A percentile compares a stretch with the other conserved stretches of the same genome.
phyloP scores from a whole-genome alignment of 2,888 invertebrate species.

The Oxycera nigricornis region DNA sequence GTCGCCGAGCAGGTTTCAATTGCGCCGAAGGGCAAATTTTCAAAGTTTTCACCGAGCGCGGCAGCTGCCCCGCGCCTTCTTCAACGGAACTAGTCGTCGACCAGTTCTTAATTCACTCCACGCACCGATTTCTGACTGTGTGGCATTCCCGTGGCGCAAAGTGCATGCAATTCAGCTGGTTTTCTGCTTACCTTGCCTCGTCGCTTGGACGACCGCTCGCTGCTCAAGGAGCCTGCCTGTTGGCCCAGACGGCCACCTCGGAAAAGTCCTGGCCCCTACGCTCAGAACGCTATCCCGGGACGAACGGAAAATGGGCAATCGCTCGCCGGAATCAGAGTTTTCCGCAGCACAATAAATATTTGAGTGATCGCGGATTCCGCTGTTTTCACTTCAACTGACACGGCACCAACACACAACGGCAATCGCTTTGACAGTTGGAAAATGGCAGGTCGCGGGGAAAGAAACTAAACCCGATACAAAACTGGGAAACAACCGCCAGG shows the following conservation, averaged over 20 bases:
- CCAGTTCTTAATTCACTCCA: not conserved
- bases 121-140: constrained; percentile 21
- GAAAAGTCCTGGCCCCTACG: not conserved
- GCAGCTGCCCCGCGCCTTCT: not conserved
- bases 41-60: constrained; percentile 10
- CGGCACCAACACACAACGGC: constrained; percentile 4
- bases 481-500: too few species aligned
- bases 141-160: constrained; percentile 5
- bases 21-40: constrained; percentile 32
- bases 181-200: constrained; percentile 23
- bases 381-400: constrained; percentile 24
- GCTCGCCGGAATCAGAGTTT: not conserved
- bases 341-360: constrained; percentile 2
- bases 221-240: not conserved
- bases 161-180: not conserved
- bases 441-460: constrained; percentile 3
- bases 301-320: not conserved
- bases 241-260: not conserved
- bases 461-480: too few species aligned
- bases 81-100: not conserved
- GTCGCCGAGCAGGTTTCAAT: constrained; percentile 16
- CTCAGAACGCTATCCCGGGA: not conserved
- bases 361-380: not conserved
- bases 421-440: constrained; percentile 21
- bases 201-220: not conserved